Evolutionary conservation across 2,113 vertebrate genomes (phyloP).

Genomic region (Chaetodon auriga): DNA sequence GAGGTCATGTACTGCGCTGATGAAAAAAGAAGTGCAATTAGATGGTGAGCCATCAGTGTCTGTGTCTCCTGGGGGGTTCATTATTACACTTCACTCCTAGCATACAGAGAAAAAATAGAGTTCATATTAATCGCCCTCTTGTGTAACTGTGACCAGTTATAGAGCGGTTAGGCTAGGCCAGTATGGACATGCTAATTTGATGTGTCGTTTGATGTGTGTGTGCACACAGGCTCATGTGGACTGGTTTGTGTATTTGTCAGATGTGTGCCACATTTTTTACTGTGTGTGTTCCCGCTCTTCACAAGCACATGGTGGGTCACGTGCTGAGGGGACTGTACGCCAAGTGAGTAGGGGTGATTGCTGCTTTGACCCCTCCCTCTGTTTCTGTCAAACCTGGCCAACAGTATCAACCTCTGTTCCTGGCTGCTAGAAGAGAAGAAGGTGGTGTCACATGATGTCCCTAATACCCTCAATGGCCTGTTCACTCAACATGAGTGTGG

Average conservation of each 20-base stretch:
- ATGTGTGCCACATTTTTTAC: conserved; percentile 41
- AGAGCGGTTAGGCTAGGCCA: conserved; percentile 63
- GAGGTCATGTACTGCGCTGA: conserved; percentile 77
- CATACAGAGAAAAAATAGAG: conserved; percentile 70
- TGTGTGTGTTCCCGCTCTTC: conserved; percentile 17
- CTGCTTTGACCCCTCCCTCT: conserved; percentile 36
- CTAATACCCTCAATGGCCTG: conserved; percentile 39
- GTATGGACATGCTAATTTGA: conserved; percentile 67
- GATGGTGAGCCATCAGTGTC: conserved; percentile 82
- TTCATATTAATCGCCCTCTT: conserved; percentile 78
- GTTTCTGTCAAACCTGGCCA: conserved; percentile 27
- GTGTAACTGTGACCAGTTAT: conserved; percentile 78
- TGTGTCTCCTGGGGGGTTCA: conserved; percentile 75
- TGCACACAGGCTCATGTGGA: not conserved
- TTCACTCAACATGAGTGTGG: conserved; percentile 41
- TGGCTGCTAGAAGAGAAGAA: conserved; percentile 36
- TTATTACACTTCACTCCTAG: conserved; percentile 79
- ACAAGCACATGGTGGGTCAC: conserved; percentile 40
- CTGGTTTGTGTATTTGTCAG: conserved; percentile 32
- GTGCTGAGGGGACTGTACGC: conserved; percentile 42
- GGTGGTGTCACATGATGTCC: conserved; percentile 65
- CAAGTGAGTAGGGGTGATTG: conserved; percentile 9
- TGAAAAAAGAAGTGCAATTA: conserved; percentile 85
- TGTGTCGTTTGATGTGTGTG: conserved; percentile 66
- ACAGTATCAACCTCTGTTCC: conserved; percentile 55